Evolutionary conservation across 2,797 vertebrate genomes (phyloP).

Genomic region (Arnoldichthys spilopterus): DNA sequence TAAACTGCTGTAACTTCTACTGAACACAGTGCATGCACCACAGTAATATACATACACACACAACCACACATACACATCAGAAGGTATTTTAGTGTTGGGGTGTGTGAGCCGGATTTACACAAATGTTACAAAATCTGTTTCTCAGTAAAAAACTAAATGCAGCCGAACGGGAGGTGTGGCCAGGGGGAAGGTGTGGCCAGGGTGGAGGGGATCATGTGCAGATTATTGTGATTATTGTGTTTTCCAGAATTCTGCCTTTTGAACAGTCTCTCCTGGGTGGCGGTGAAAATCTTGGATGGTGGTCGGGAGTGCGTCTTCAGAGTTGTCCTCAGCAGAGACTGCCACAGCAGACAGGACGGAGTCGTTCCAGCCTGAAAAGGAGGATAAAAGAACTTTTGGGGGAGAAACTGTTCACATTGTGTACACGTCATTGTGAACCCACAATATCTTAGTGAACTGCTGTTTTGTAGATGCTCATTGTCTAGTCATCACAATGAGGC

Average conservation of each 20-base stretch:
- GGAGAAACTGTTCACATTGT: no score
- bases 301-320: slow-evolving; percentile 12
- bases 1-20: not conserved
- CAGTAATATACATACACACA: no score
- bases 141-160: not conserved
- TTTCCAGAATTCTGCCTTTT: slow-evolving; percentile 11
- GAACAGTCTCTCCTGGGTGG: not conserved
- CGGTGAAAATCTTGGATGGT: not conserved
- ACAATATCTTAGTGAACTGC: no score
- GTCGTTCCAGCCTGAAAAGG: not conserved
- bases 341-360: not conserved
- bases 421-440: no score
- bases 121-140: slow-evolving; percentile 10
- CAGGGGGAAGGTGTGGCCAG: no score
- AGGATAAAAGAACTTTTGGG: no score
- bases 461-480: no score
- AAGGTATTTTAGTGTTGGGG: not conserved
- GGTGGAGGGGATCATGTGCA: not conserved
- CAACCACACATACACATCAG: not conserved
- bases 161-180: not conserved
- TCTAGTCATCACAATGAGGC: no score
- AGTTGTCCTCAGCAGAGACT: slow-evolving; percentile 21
- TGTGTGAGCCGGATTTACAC: not conserved
- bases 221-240: not conserved
- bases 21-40: not conserved